Evolutionary conservation across 23 tunicate genomes (phyloP).

Genomic region (Diplosoma virens): DNA sequence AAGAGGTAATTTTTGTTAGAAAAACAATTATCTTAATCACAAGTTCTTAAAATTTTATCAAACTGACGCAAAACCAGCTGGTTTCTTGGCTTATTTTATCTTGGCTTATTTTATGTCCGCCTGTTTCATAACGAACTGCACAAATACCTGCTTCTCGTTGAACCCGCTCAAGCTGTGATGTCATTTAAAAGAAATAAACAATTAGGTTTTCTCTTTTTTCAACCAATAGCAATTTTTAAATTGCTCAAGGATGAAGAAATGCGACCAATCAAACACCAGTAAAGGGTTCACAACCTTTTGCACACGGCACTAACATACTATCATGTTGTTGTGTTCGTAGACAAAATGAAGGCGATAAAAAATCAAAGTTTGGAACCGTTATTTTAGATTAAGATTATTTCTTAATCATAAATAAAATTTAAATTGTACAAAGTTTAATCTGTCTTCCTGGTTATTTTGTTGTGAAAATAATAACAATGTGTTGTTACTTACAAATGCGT

Average conservation of each 20-base stretch:
- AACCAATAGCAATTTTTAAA: slow-evolving; percentile 69
- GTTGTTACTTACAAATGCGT: too few relatives aligned
- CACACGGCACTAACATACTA: slow-evolving; percentile 87
- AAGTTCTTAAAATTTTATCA: too few relatives aligned
- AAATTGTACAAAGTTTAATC: too few relatives aligned
- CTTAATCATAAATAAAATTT: too few relatives aligned
- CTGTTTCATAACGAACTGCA: background rate
- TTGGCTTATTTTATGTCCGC: slow-evolving; percentile 6
- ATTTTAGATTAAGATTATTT: too few relatives aligned
- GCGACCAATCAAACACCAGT: slow-evolving; percentile 50
- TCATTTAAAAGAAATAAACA: slow-evolving; percentile 47
- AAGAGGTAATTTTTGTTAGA: too few relatives aligned
- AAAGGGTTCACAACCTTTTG: slow-evolving; percentile 84
- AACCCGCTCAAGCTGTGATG: slow-evolving; percentile 23
- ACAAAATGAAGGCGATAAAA: too few relatives aligned
- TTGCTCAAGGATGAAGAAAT: slow-evolving; percentile 6
- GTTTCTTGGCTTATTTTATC: background rate
- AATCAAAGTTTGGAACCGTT: too few relatives aligned
- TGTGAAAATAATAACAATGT: too few relatives aligned
- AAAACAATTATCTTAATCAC: too few relatives aligned
- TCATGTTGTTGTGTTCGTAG: slow-evolving; percentile 85
- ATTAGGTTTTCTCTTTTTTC: background rate
- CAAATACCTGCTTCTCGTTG: background rate
- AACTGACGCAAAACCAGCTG: background rate
- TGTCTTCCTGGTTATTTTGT: too few relatives aligned